Base-by-base conservation (phyloP, 1,140 invertebrate species). In the Drosophila orena region DNA sequence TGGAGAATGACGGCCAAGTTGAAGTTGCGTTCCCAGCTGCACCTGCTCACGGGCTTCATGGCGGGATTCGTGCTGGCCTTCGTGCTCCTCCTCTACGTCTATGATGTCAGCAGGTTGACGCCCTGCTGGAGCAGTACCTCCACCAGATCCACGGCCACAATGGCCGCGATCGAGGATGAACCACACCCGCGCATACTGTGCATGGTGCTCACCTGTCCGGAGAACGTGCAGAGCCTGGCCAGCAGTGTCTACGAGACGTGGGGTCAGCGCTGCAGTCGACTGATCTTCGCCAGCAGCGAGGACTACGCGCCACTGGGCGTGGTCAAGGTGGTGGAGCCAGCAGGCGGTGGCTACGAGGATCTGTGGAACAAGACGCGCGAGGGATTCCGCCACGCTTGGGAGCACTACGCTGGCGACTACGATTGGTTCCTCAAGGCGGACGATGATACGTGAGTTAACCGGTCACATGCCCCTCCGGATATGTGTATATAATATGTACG, bases 361-460 rank as follows among this genome's bases (percentile, higher is more conserved):
- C 93, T 99, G n/a, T 99, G 98, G 97, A 97, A 95, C 6, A 99
- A 99, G 93, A 99, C 98, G 0, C 98, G 98, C 92, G 95, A 96
- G 81, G 97, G 97, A 0, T 99, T 98, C 90, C 95, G 95, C 81
- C 97, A 98, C 90, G 94, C 97, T 11, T 97, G 97, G 91, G 93
- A 96, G 49, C 93, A 97, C 81, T 96, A 98, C 88, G 93, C 94
- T 17, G 93, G 97, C 73, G 93, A 97, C 65, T 96, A 95, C 27
- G 97, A 98, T 92, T 98, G 97, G 97, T 98, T 98, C 91, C 93
- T 98, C 77, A 98, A 98, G 93, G 97, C 97, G 27, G 98, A 98
- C 85, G 97, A 98, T 92, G 97, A 98, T 90, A 98, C 97, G 94
- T 98, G 93, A 94, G 95, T 95, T 17, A 17, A 17, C 17, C 17